Percentiles rank a stretch among this genome's conserved stretches.
Evolutionary conservation across 2,888 invertebrate genomes (phyloP).

Genomic region (Nymphalis polychloros): DNA sequence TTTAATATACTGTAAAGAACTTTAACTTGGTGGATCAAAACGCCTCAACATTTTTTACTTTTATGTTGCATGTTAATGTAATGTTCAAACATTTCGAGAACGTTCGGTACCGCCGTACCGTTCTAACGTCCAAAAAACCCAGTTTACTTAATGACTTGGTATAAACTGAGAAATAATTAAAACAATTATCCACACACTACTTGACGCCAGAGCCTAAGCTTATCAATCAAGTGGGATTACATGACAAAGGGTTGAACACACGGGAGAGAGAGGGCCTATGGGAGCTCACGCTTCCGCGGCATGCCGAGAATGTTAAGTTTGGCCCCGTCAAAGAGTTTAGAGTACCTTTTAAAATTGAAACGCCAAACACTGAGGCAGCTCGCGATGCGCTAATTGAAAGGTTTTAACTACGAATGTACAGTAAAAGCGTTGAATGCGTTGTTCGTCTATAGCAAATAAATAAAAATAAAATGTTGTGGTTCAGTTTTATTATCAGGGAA

Average conservation of each 20-base stretch:
- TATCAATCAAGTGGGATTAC: constrained; percentile 48
- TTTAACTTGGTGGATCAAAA: too few species aligned
- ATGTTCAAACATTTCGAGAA: too few species aligned
- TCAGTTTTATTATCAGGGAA: constrained; percentile 9
- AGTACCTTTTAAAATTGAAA: constrained; percentile 75
- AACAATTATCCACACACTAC: constrained; percentile 29
- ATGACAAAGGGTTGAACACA: constrained; percentile 44
- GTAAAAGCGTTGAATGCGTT: constrained; percentile 36
- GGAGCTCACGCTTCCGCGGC: constrained; percentile 61
- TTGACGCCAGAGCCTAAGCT: constrained; percentile 47
- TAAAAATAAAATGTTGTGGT: constrained; percentile 1
- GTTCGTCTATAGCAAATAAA: constrained; percentile 31
- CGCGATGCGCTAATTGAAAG: constrained; percentile 62
- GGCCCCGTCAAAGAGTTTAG: constrained; percentile 67
- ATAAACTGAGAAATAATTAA: constrained; percentile 18
- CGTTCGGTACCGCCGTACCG: too few species aligned
- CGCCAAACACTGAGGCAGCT: constrained; percentile 66
- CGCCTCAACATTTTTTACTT: too few species aligned
- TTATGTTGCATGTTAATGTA: too few species aligned
- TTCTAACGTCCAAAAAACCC: neutral
- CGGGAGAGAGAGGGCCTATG: constrained; percentile 30
- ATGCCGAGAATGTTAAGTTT: constrained; percentile 71
- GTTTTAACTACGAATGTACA: constrained; percentile 44
- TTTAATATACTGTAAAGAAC: too few species aligned
- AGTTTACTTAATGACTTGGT: neutral